These are phyloP conservation scores for Tragelaphus strepsiceros DNA, from an alignment of 2,113 vertebrate species.

Conservation along the genomic window DNA sequence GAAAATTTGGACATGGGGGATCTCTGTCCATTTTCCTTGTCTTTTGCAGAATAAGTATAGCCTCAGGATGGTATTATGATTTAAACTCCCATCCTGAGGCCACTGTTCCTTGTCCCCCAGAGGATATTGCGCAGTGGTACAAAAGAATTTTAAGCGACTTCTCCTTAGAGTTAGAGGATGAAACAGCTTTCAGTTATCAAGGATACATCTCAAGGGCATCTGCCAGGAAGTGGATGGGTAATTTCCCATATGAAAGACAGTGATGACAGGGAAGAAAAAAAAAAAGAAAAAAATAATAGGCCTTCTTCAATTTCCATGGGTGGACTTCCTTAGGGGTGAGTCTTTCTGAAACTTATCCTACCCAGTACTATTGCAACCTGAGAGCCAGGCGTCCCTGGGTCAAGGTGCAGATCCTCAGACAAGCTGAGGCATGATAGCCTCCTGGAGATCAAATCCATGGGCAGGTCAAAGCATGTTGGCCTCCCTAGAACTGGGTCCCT, in stretches of 20 bases:
- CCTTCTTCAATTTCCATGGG: background rate
- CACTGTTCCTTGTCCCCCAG: background rate
- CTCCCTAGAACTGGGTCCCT: background rate
- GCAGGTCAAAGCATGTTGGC: background rate
- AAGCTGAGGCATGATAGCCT: background rate
- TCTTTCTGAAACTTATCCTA: background rate
- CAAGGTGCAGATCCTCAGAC: background rate
- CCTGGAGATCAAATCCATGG: background rate
- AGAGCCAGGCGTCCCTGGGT: background rate
- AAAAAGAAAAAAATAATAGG: background rate
- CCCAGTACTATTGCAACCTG: background rate
- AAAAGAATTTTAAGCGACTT: background rate
- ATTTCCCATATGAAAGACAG: background rate
- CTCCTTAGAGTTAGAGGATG: background rate
- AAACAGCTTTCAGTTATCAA: background rate
- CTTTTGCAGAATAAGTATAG: background rate
- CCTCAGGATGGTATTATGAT: background rate
- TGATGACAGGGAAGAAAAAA: background rate
- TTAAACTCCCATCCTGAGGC: background rate
- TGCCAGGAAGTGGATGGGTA: background rate
- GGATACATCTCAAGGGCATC: background rate
- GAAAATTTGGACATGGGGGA: background rate
- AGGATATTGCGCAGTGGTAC: fast-evolving
- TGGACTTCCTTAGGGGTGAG: background rate
- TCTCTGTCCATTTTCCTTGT: background rate